phyloP scores from a whole-genome alignment of 2,113 vertebrate species.

The Suricata suricatta region DNA sequence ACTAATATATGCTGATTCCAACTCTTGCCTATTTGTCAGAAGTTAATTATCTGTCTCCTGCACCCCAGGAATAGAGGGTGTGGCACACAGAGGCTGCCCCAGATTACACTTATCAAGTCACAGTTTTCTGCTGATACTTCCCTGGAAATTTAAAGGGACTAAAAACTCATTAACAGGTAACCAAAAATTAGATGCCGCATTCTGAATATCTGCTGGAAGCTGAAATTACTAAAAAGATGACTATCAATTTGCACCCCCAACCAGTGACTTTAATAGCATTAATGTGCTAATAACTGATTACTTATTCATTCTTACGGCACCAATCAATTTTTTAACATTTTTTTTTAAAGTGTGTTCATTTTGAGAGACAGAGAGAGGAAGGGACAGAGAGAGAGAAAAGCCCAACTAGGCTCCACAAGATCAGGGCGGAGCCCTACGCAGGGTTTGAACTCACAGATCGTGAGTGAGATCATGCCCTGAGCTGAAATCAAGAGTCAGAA shows the following conservation, averaged over 20 bases:
- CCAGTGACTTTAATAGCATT: background rate
- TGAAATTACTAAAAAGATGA: background rate
- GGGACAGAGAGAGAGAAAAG: too few species aligned
- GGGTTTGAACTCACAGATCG: too few species aligned
- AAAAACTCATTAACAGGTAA: background rate
- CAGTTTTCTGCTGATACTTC: constrained; percentile 10
- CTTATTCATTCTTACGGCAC: background rate
- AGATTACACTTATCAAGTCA: constrained; percentile 58
- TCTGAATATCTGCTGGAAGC: background rate
- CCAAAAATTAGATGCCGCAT: background rate
- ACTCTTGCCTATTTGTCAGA: background rate
- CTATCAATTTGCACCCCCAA: background rate
- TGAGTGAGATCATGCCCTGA: too few species aligned
- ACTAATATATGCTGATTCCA: background rate
- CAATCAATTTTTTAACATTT: background rate
- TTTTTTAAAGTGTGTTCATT: too few species aligned
- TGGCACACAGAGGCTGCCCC: background rate
- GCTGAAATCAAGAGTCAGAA: too few species aligned
- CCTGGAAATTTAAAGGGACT: constrained; percentile 16
- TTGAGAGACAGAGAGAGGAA: too few species aligned
- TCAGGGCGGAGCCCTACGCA: too few species aligned
- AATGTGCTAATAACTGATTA: background rate
- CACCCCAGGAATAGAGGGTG: background rate
- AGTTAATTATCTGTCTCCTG: constrained; percentile 43
- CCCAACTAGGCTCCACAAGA: too few species aligned